Evolutionary conservation across 1,140 invertebrate genomes (phyloP).

Genomic region (Aphelenchoides besseyi): DNA sequence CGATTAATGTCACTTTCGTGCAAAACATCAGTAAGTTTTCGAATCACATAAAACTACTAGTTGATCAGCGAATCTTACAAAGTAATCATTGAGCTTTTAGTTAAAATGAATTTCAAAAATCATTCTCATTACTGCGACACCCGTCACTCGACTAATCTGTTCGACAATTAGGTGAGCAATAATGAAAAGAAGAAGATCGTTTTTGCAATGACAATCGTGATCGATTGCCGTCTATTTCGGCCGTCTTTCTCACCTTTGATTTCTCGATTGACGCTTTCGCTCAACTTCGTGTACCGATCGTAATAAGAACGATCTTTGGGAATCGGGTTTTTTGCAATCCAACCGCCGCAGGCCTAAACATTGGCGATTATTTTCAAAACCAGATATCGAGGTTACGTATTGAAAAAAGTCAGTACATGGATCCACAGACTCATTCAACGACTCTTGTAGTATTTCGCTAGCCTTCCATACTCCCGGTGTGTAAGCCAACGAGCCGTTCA

Average conservation of each 20-base stretch:
- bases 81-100: not conserved
- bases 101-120: no score
- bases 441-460: slow-evolving; percentile 1
- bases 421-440: slow-evolving; percentile 31
- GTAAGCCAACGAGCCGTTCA: no score
- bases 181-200: not conserved
- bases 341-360: slow-evolving; percentile 43
- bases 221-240: no score
- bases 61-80: not conserved
- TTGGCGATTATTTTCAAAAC: no score
- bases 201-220: not conserved
- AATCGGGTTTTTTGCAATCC: slow-evolving; percentile 46
- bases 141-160: no score
- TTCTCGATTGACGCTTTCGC: slow-evolving; percentile 35
- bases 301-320: slow-evolving; percentile 40
- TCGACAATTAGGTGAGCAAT: no score
- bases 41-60: no score
- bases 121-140: no score
- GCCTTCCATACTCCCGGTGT: slow-evolving; percentile 1
- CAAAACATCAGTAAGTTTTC: no score
- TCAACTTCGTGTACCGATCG: slow-evolving; percentile 30
- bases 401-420: slow-evolving; percentile 45
- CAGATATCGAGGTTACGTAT: no score
- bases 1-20: no score
- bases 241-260: slow-evolving; percentile 36